Evolutionary conservation across 2,113 vertebrate species (phyloP), one percentile per base, ranked within the genome.

Genomic region (Rhinopomastus cyanomelas): DNA sequence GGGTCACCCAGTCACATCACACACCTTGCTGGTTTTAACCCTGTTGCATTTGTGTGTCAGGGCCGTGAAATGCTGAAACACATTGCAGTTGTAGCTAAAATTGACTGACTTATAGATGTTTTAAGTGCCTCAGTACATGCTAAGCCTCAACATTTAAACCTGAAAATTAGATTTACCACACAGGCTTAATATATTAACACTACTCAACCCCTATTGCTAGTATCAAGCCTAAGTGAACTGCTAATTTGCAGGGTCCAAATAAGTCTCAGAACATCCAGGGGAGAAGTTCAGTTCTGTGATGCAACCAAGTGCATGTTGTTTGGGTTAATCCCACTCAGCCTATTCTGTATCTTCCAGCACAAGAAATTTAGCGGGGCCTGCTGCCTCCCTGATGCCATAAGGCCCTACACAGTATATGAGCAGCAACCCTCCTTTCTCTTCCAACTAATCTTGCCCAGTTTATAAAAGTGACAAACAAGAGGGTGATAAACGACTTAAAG

Each of bases 391-490:
- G 6, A 27, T 0, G 0, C 76, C 16, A 1, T 3, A 0, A 0
- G 8, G 46, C 56, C 29, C 68, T 25, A 23, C n/a, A 11, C 5
- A 66, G 57, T 37, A 8, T 2, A 4, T 0, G 0, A 79, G 59
- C 83, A 46, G 55, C 83, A 87, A 12, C 25, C 48, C 90, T 19
- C 77, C 56, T 30, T 67, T 72, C 90, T 61, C 69, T 61, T 64
- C 39, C 69, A 11, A 17, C 66, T 81, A 52, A 88, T 92, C 94
- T 81, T 52, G 46, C 17, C 62, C 46, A 46, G 94, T 90, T 95
- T 92, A 92, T 87, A 81, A 81, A 95, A 68, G 81, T 85, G 92
- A 81, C 90, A 96, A 95, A 91, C 88, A 75, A n/a, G 49, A 74
- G 73, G 15, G 5, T 84, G 78, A 96, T 84, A 79, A 39, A 92